Conservation (phyloP, 2,797 vertebrate species). For the Chaenodraco wilsoni region DNA sequence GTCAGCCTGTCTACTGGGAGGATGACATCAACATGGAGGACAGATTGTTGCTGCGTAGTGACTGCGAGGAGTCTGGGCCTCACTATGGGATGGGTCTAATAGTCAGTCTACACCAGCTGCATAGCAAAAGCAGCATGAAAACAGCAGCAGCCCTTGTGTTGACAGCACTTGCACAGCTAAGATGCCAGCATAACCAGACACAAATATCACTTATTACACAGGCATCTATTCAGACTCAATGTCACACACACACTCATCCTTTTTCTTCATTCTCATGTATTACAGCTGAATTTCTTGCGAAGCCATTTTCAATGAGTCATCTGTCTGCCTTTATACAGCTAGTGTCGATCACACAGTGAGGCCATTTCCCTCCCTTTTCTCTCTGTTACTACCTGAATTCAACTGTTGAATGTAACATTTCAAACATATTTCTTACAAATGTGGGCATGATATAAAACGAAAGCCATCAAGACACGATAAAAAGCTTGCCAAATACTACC, state of each 20-base stretch:
- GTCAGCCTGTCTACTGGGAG: conserved; percentile 17
- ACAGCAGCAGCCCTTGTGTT: neutral
- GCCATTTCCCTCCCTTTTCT: neutral
- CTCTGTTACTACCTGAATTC: neutral
- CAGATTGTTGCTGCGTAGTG: neutral
- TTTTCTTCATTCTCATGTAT: neutral
- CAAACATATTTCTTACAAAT: neutral
- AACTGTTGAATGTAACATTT: neutral
- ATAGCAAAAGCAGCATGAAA: conserved; percentile 1
- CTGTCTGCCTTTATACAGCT: neutral
- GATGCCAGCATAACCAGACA: neutral
- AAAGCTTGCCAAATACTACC: neutral
- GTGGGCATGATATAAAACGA: neutral
- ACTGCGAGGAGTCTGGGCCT: neutral
- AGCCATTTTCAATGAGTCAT: conserved; percentile 49
- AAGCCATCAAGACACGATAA: neutral
- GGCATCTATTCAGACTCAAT: neutral
- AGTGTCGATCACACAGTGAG: neutral
- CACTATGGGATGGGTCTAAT: neutral
- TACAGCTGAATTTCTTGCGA: conserved; percentile 55
- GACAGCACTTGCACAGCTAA: neutral
- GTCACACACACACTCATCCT: neutral
- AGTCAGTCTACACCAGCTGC: neutral
- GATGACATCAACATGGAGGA: conserved; percentile 17
- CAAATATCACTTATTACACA: neutral